phyloP scores from a whole-genome alignment of 2,888 invertebrate genomes.

The Ferdinandea cuprea region DNA sequence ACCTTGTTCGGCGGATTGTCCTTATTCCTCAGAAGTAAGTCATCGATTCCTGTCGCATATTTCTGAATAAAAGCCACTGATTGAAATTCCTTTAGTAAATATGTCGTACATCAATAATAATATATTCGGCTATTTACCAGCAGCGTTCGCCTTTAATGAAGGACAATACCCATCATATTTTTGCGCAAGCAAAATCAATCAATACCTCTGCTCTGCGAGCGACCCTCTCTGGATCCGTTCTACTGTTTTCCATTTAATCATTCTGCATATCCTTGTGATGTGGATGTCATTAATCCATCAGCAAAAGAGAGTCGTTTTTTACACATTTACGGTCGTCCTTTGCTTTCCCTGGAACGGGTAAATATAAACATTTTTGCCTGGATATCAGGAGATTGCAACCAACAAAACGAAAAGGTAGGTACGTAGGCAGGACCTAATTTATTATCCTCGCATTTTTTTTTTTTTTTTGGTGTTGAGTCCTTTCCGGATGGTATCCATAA shows the following conservation, averaged over 20 bases:
- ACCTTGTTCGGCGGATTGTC: not conserved
- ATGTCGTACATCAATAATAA: not conserved
- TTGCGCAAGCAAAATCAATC: slow-evolving; percentile 39
- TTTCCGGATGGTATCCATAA: slow-evolving; percentile 57
- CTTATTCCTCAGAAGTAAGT: not conserved
- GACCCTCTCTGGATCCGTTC: slow-evolving; percentile 10
- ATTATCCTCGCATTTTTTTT: slow-evolving; percentile 47
- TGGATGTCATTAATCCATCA: slow-evolving; percentile 52
- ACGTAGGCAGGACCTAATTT: slow-evolving; percentile 56
- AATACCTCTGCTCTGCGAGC: slow-evolving; percentile 20
- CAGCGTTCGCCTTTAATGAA: not conserved
- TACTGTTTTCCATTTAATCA: not conserved
- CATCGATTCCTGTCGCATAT: no score
- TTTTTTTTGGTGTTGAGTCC: slow-evolving; percentile 33
- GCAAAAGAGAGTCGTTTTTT: slow-evolving; percentile 16
- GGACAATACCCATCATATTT: slow-evolving; percentile 29
- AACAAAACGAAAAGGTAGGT: slow-evolving; percentile 14
- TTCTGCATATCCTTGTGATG: slow-evolving; percentile 18
- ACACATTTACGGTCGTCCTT: slow-evolving; percentile 40
- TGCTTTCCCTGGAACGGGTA: not conserved
- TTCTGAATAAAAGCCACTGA: not conserved
- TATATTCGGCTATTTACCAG: not conserved
- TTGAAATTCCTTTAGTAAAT: slow-evolving; percentile 3
- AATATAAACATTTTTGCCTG: slow-evolving; percentile 23
- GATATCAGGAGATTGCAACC: slow-evolving; percentile 36